Base-by-base conservation (phyloP, 2,113 vertebrate genomes). In the Saccopteryx leptura region DNA sequence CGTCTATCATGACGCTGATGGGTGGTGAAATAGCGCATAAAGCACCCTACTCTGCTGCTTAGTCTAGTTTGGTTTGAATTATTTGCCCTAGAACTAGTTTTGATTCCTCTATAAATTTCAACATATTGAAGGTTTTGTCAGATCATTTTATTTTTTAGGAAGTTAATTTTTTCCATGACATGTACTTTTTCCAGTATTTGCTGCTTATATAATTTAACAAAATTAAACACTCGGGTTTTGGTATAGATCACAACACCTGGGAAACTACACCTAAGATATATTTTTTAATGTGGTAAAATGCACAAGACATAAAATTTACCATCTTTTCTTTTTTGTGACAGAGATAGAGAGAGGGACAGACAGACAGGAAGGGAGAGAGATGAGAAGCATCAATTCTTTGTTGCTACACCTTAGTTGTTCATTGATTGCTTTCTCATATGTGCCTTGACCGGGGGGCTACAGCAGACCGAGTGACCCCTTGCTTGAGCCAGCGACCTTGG, bases 191-290 rank as follows among this genome's bases (percentile, higher is more conserved):
- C 33, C 56, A 88, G 76, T n/a, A 76, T 84, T 88, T 80, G 14
- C 26, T 79, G 65, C 31, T 93, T 85, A 71, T 50, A 31, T 65
- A 84, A 83, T 69, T 83, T 84, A 95, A 89, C 65, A 72, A 93
- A 89, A 58, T 78, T 58, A 54, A 94, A 79, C 54, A 76, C 8
- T 50, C 52, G 92, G 54, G 19, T 60, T 88, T 92, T 78, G 52
- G 8, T 84, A 78, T 58, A 24, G 56, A 28, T 48, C 56, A 65
- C 23, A 84, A 19, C 10, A 17, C 19, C 11, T 74, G 65, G 5
- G 39, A 79, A 93, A 66, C 46, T 48, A 60, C 8, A 63, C 14
- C 12, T 50, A 23, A 60, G 12, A 39, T 66, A 39, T 39, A 39
- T 39, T 39, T 79, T 48, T 56, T 19, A 92, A 46, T 2, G 52